Percentiles rank a stretch among this genome's conserved stretches.
phyloP scores from a whole-genome alignment of 92 coral and sea anemone genomes.

The Zoanthus sansibaricus region DNA sequence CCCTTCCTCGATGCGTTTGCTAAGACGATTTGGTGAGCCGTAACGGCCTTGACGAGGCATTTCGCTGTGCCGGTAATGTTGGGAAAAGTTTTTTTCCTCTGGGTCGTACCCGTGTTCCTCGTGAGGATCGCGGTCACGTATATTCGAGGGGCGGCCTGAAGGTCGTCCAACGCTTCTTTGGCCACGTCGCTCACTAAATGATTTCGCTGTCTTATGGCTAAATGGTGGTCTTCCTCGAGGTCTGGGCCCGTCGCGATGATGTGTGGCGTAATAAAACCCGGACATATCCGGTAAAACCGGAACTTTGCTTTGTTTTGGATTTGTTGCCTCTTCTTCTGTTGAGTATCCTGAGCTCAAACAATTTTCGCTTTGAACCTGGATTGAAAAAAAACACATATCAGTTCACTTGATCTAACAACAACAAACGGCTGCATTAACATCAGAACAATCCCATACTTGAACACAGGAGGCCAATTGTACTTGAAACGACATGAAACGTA shows the following conservation, averaged over 20 bases:
- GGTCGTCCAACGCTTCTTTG: constrained; percentile 70
- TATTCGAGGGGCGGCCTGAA: constrained; percentile 67
- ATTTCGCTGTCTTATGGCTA: constrained; percentile 71
- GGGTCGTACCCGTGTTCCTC: constrained; percentile 59
- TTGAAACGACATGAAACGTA: too few species aligned
- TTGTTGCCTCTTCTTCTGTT: constrained; percentile 72
- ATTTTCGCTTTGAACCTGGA: constrained; percentile 78
- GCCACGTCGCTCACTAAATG: constrained; percentile 69
- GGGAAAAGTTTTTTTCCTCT: constrained; percentile 51
- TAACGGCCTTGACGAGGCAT: constrained; percentile 74
- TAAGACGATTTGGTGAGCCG: constrained; percentile 60
- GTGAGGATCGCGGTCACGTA: constrained; percentile 74
- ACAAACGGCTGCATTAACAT: neutral
- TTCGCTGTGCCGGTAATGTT: constrained; percentile 59
- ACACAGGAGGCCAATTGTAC: neutral
- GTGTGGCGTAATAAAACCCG: constrained; percentile 82
- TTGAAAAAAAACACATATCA: constrained; percentile 20
- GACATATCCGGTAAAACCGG: constrained; percentile 75
- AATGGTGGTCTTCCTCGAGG: constrained; percentile 87
- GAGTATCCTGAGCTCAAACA: constrained; percentile 78
- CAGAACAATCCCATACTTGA: neutral
- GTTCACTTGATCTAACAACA: neutral
- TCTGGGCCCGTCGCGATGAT: constrained; percentile 84
- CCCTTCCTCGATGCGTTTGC: constrained; percentile 43
- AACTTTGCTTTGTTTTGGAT: constrained; percentile 57